Base-by-base conservation (phyloP, 2,113 vertebrate genomes). In the Rynchops niger region DNA sequence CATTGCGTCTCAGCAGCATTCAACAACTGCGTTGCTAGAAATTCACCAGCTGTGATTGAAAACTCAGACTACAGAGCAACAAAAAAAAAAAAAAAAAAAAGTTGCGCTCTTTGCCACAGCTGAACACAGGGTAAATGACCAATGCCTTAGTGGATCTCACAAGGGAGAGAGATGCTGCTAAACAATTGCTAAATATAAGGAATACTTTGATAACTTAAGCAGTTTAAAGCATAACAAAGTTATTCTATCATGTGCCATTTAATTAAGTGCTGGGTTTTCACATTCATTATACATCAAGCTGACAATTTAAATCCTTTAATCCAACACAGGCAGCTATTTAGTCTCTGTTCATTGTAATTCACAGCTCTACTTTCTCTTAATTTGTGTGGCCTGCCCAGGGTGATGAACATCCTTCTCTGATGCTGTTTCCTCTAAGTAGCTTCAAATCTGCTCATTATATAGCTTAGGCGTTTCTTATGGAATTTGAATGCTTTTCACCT, bases 311-410 rank as follows among this genome's bases (percentile, higher is more conserved):
- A 98, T 98, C 98, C 98, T 98, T 97, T 99, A 99, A 99, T 99
- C 98, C 99, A 98, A 98, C 97, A 87, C 97, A 98, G 98, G 98
- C 98, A 98, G 98, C 98, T 98, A 97, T 98, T 99, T 98, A 98
- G 98, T 98, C 98, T 97, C 97, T 97, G 98, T 98, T 99, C 98
- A 98, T 98, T 98, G 97, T 98, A 98, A 99, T 99, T 99, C 98
- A 98, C 99, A 99, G 98, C 98, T 98, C 98, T 95, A 83, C 98
- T 97, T 97, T 96, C 97, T 97, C 98, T 97, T 99, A 98, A 99
- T 98, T 98, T 97, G 98, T 98, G 98, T 97, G 98, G 98, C 98
- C 97, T 98, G 98, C 97, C 97, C 97, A 98, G 97, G 98, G 98
- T 98, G 96, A 98, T 94, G 97, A 98, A 95, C 97, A 98, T 97